Evolutionary conservation across 1,140 invertebrate genomes (phyloP), one percentile per base, ranked within the genome.

Genomic region (Thalassaphorura encarpata): DNA sequence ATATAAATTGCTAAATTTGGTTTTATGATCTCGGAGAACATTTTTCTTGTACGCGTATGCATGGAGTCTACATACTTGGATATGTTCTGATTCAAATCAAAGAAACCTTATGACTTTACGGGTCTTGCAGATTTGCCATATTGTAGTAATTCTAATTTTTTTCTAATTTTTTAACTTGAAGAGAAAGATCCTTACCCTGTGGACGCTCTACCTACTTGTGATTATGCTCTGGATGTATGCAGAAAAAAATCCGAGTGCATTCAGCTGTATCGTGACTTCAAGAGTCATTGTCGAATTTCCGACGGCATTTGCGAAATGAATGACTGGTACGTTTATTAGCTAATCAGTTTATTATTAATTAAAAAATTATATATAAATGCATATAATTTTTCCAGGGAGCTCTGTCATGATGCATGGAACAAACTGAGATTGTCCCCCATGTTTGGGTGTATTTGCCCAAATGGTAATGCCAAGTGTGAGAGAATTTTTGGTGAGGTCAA

Each of bases 391-490:
- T 75, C 31, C 76, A 91, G 87, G 70, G 84, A 86, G 47, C 73
- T 80, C 40, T 91, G 88, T 66, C 83, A 85, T 66, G 83, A 87
- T 64, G 80, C 86, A 5, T 90, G 87, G 87, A 80, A 82, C 47
- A 84, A 85, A 66, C 74, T 90, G 23, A 79, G 86, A 40, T 71
- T 84, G 50, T 87, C 87, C 13, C 87, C 86, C 2, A 83, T 91
- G 77, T 91, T 90, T 71, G 88, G 88, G 15, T 90, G 87, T 73
- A 89, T 90, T 62, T 90, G 88, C 71, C 87, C 88, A 48, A 87
- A 85, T 68, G 87, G 86, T 65, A 83, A 87, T 71, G 82, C 84
- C 75, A 79, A 83, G 62, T 90, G 88, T 73, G 85, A 91, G 70
- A 76, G 82, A 64, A 86, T 89, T 70, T 90, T 89, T 73, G 79